These are phyloP conservation scores for Todus mexicanus DNA, from an alignment of 2,797 vertebrate genomes.

Conservation along the genomic window DNA sequence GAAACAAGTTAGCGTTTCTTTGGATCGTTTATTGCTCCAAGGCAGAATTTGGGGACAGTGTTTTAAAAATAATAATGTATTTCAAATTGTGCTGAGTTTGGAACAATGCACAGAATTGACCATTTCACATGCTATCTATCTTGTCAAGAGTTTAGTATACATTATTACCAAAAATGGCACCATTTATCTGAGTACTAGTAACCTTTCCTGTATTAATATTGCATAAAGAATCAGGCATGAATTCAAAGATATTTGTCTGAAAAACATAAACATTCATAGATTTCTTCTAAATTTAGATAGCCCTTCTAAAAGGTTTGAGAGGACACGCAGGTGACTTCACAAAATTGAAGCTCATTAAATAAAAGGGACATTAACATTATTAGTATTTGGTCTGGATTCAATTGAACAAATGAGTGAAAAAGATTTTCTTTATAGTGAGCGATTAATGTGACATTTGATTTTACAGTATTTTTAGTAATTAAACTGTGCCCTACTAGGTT, in stretches of 20 bases:
- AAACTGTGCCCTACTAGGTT: neutral
- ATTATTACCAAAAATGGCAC: neutral
- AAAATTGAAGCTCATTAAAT: neutral
- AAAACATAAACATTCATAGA: neutral
- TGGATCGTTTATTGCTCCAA: neutral
- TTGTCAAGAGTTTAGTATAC: neutral
- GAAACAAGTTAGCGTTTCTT: neutral
- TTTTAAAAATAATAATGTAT: neutral
- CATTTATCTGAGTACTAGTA: neutral
- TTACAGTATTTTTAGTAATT: neutral
- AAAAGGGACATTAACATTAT: neutral
- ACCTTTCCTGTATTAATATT: neutral
- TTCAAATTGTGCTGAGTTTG: neutral
- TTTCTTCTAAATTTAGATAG: neutral
- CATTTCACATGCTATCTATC: neutral
- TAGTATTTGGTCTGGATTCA: neutral
- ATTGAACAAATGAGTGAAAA: neutral
- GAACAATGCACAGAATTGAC: neutral
- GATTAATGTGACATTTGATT: neutral
- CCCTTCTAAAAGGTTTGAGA: neutral
- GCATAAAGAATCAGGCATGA: neutral
- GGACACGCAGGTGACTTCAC: neutral
- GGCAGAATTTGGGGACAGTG: neutral
- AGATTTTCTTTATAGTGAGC: neutral
- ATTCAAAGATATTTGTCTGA: neutral